Base-by-base conservation (phyloP, 2,888 invertebrate genomes). In the Mellilla xanthometata region DNA sequence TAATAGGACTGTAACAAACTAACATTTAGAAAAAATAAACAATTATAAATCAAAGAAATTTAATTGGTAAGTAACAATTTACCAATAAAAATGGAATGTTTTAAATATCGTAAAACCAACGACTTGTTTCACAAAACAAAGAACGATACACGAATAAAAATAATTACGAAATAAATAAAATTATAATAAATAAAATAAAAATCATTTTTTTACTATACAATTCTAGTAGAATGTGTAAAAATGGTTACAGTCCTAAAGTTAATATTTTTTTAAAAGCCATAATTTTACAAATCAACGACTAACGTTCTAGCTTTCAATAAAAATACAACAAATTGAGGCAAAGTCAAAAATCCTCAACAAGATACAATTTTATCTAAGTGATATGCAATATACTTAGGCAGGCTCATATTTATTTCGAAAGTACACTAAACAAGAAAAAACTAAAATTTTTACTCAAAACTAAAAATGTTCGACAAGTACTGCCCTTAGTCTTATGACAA, bases 331-430 rank as follows among this genome's bases (percentile, higher is more conserved):
- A 60, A 56, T 58, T 63, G 49, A 64, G 52, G 65, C 68, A 59
- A 55, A 66, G 63, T 65, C 50, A 52, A 65, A 60, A 68, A 56
- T 53, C 42, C 52, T 68, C 57, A 67, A 68, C 61, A 68, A 65
- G 65, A 72, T 63, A 75, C 70, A 72, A 75, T 67, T 74, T 64
- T 62, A 59, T 71, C 80, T 83, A 84, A 80, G 73, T 88, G 87
- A 88, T 88, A 88, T 88, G 87, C 87, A 86, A 85, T 86, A 84
- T 75, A 81, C 68, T 76, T 82, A 85, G 85, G 85, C 86, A 86
- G 83, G 85, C 85, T 79, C 68, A 65, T 73, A 48, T 52, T 49
- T 41, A 40, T 15, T 32, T 34, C 47, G 59, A 59, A 52, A 44
- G 54, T 42, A 49, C 7, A 15, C 15, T 31, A 10, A 33, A 3